Evolutionary conservation across 2,113 vertebrate genomes (phyloP).

Genomic region (Pangasianodon gigas): DNA sequence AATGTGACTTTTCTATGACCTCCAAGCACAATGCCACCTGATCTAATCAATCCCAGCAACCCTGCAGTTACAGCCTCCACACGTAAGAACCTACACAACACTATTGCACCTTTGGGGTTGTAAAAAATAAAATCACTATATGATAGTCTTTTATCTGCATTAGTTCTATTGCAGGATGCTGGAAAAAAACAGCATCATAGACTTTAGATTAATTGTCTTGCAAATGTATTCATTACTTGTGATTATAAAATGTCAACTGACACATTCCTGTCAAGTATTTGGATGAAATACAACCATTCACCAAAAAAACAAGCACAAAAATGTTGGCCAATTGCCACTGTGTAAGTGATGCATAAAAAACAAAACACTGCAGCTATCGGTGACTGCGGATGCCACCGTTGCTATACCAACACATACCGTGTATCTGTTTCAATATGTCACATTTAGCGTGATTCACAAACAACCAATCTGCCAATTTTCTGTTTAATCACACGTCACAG

Average conservation of each 20-base stretch:
- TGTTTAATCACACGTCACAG: neutral
- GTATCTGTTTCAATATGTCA: slow-evolving; percentile 14
- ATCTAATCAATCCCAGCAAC: slow-evolving; percentile 11
- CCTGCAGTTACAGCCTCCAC: neutral
- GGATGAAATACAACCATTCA: neutral
- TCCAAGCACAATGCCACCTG: neutral
- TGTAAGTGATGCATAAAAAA: neutral
- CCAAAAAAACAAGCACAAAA: neutral
- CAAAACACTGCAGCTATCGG: neutral
- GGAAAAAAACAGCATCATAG: neutral
- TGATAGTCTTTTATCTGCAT: neutral
- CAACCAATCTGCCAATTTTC: neutral
- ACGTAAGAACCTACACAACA: neutral
- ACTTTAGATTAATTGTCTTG: neutral
- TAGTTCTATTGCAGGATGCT: neutral
- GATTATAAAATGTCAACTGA: neutral
- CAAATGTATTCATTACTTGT: slow-evolving; percentile 7
- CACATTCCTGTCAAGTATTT: neutral
- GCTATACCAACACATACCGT: slow-evolving; percentile 38
- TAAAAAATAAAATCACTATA: neutral
- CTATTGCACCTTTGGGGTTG: neutral
- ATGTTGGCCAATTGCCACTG: neutral
- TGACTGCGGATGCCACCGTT: slow-evolving; percentile 17
- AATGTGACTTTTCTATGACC: slow-evolving; percentile 14
- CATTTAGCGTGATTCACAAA: slow-evolving; percentile 17